phyloP scores from a whole-genome alignment of 2,797 vertebrate species.

The Typhlichthys eigenmanni region DNA sequence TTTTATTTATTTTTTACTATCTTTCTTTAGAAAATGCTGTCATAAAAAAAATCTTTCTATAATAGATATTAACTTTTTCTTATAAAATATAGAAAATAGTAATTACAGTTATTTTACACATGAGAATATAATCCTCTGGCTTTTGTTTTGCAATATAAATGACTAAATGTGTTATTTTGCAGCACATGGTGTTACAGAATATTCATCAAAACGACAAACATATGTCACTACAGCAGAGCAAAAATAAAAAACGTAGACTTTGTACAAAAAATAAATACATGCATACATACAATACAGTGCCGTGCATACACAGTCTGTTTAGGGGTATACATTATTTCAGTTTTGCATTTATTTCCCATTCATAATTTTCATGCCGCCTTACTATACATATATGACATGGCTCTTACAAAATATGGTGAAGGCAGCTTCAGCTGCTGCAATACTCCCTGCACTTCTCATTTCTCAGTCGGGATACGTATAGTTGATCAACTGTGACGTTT shows the following conservation, averaged over 20 bases:
- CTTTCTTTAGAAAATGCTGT: constrained; percentile 72
- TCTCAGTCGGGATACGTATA: constrained; percentile 34
- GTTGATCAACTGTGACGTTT: constrained; percentile 17
- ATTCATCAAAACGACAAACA: constrained; percentile 71
- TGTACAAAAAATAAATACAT: constrained; percentile 75
- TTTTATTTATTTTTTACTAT: constrained; percentile 66
- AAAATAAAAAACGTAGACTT: constrained; percentile 56
- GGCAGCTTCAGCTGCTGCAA: constrained; percentile 42
- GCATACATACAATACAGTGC: constrained; percentile 79
- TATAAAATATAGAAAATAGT: constrained; percentile 79
- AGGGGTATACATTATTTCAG: constrained; percentile 71
- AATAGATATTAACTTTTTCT: constrained; percentile 61
- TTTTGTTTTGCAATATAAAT: constrained; percentile 67
- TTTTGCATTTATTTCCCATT: constrained; percentile 69
- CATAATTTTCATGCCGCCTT: constrained; percentile 76
- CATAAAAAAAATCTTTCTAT: constrained; percentile 71
- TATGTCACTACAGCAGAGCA: constrained; percentile 61
- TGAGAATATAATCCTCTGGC: constrained; percentile 67
- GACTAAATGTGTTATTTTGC: constrained; percentile 64
- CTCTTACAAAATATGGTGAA: constrained; percentile 58
- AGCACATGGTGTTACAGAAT: constrained; percentile 73
- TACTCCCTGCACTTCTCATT: constrained; percentile 22
- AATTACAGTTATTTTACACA: constrained; percentile 79
- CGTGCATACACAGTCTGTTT: constrained; percentile 79
- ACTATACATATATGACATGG: constrained; percentile 71